Evolutionary conservation across 2,888 invertebrate genomes (phyloP).

Genomic region (Drosophila quinaria): DNA sequence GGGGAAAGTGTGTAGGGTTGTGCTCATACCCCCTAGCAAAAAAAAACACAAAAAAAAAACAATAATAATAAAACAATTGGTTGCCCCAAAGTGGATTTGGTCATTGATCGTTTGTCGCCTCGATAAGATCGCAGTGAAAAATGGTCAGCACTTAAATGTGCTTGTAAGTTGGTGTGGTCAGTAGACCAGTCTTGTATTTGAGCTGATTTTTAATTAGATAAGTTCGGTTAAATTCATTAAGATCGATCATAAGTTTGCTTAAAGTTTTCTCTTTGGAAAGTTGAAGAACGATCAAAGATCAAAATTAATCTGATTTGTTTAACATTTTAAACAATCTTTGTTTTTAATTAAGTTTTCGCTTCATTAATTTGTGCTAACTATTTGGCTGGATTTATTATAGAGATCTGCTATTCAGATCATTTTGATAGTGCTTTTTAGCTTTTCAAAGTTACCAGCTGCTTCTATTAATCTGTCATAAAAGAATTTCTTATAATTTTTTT

Average conservation of each 20-base stretch:
- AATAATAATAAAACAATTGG: conserved; percentile 59
- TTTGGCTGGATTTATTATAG: too few relatives aligned
- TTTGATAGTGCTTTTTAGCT: background rate
- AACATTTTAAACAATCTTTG: background rate
- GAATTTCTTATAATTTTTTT: background rate
- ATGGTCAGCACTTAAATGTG: background rate
- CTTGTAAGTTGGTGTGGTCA: conserved; percentile 7
- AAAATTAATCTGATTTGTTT: background rate
- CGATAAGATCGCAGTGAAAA: conserved; percentile 23
- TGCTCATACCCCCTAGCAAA: background rate
- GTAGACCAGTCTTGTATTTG: background rate
- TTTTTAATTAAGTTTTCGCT: background rate
- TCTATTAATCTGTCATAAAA: background rate
- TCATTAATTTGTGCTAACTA: too few relatives aligned
- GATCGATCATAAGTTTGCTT: conserved; percentile 1
- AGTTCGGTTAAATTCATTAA: background rate
- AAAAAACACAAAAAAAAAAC: conserved; percentile 34
- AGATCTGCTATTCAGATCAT: background rate
- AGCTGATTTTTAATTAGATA: conserved; percentile 21
- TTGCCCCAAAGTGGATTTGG: conserved; percentile 50
- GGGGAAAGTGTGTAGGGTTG: background rate
- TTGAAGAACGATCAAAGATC: background rate
- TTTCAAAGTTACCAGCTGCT: background rate
- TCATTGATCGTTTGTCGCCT: conserved; percentile 50
- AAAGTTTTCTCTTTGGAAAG: conserved; percentile 12